phyloP scores from a whole-genome alignment of 2,113 vertebrate species.

The Herpetotheres cachinnans region DNA sequence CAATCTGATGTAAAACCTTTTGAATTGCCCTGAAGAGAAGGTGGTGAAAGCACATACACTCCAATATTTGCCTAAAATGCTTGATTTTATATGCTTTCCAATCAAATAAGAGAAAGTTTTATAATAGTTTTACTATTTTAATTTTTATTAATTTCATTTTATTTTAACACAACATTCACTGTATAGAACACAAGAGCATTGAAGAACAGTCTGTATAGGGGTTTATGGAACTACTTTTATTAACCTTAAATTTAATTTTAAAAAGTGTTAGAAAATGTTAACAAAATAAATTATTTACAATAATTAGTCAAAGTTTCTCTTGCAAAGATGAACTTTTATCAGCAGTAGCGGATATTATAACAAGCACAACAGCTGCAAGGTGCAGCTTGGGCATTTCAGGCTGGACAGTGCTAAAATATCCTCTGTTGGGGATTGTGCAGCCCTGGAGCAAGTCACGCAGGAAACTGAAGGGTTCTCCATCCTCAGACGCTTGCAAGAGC shows the following conservation, averaged over 20 bases:
- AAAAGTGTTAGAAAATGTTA: neutral
- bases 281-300: neutral
- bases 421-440: neutral
- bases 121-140: too few relatives aligned
- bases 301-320: neutral
- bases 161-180: neutral
- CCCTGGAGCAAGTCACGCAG: neutral
- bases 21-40: fast-evolving
- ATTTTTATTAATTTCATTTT: neutral
- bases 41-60: neutral
- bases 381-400: neutral
- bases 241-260: neutral
- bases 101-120: neutral
- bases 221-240: neutral
- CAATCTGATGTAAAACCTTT: neutral
- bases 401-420: neutral
- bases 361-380: neutral
- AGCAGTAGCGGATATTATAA: too few relatives aligned
- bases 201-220: fast-evolving
- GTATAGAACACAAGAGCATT: fast-evolving
- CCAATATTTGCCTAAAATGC: neutral
- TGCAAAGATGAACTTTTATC: neutral
- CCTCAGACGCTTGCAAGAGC: neutral
- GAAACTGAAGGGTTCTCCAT: neutral
- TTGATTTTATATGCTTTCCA: neutral